Conservation (phyloP, 2,888 invertebrate genomes). For the Hypena proboscidalis region DNA sequence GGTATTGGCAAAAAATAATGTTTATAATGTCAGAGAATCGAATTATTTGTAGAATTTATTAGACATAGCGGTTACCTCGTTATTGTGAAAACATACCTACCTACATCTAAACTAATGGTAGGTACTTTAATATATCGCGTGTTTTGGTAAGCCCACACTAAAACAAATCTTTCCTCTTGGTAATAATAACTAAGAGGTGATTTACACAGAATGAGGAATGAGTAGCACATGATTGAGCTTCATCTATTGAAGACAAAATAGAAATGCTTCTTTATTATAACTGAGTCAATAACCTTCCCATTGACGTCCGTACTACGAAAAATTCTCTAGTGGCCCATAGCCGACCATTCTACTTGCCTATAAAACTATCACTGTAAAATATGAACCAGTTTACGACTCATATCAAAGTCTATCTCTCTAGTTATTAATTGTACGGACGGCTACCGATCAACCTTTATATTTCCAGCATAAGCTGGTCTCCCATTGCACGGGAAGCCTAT, state of each 20-base stretch:
- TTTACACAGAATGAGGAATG: slow-evolving; percentile 6
- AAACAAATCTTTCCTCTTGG: neutral
- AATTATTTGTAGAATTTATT: no score
- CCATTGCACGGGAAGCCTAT: no score
- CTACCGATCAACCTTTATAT: no score
- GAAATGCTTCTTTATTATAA: slow-evolving; percentile 21
- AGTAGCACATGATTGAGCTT: slow-evolving; percentile 13
- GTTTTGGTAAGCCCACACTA: neutral
- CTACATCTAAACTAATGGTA: no score
- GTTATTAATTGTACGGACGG: slow-evolving; percentile 26
- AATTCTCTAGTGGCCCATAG: slow-evolving; percentile 12
- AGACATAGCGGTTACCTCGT: no score
- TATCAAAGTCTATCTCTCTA: slow-evolving; percentile 23
- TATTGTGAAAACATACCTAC: no score
- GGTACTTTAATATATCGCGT: no score
- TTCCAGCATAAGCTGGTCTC: no score
- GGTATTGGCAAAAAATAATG: no score
- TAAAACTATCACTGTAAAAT: slow-evolving; percentile 23
- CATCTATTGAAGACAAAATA: slow-evolving; percentile 23
- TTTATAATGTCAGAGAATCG: no score
- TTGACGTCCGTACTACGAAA: slow-evolving; percentile 24
- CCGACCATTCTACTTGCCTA: slow-evolving; percentile 12
- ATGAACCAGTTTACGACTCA: slow-evolving; percentile 18
- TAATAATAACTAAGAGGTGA: neutral
- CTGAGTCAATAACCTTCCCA: slow-evolving; percentile 21